phyloP scores from a whole-genome alignment of 2,888 invertebrate genomes.

The Lysandra bellargus region DNA sequence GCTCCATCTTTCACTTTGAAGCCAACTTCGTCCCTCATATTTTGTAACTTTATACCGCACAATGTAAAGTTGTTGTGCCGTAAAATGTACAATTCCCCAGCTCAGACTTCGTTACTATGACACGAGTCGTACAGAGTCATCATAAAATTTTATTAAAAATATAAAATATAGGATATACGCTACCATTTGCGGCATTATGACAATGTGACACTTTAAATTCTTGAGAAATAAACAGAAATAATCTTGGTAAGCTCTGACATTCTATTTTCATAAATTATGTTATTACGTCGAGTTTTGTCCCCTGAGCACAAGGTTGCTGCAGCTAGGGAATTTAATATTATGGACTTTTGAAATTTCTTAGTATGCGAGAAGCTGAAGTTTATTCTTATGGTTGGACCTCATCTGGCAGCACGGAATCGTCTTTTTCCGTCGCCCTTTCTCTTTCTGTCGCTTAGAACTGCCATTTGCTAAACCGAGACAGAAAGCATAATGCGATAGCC shows the following conservation, averaged over 20 bases:
- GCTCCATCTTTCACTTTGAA: neutral
- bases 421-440: too few relatives aligned
- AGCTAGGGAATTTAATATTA: neutral
- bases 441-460: too few relatives aligned
- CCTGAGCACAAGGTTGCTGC: neutral
- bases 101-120: neutral
- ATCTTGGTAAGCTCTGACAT: neutral
- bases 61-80: neutral
- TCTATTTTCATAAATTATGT: neutral
- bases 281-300: neutral
- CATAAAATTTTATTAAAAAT: conserved; percentile 16
- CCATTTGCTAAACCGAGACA: too few relatives aligned
- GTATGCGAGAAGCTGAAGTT: too few relatives aligned
- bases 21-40: neutral
- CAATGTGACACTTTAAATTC: neutral
- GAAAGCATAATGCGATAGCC: too few relatives aligned
- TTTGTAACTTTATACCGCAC: neutral
- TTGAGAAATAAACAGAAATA: neutral
- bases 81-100: neutral
- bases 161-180: neutral
- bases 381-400: too few relatives aligned
- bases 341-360: neutral
- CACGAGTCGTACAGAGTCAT: neutral
- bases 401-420: too few relatives aligned
- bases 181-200: neutral